These are phyloP conservation scores for Drosophila villosipedis DNA, from an alignment of 2,888 invertebrate species.

Conservation along the genomic window DNA sequence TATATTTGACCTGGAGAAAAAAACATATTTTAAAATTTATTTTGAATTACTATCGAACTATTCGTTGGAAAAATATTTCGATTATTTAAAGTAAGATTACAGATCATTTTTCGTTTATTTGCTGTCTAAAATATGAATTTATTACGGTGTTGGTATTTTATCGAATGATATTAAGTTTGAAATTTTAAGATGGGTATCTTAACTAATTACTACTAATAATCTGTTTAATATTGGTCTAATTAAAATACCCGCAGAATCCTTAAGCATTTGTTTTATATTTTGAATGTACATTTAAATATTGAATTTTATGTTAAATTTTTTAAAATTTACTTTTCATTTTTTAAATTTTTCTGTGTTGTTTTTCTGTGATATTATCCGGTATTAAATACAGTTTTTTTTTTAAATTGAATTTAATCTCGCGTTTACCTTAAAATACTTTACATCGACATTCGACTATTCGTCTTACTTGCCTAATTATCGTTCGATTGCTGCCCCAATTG, in stretches of 20 bases:
- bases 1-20: too few relatives aligned
- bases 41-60: background rate
- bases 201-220: background rate
- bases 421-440: background rate
- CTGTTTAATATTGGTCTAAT: background rate
- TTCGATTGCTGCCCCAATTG: conserved; percentile 2
- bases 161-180: background rate
- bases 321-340: background rate
- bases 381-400: background rate
- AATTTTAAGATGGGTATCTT: background rate
- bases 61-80: background rate
- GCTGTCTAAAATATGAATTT: background rate
- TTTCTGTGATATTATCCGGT: background rate
- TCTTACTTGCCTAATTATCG: background rate
- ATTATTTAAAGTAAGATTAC: background rate
- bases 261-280: background rate
- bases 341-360: background rate
- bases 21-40: too few relatives aligned
- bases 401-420: too few relatives aligned
- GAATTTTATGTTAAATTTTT: background rate
- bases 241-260: background rate
- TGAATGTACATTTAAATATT: background rate
- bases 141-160: background rate
- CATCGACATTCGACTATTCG: background rate
- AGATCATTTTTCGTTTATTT: background rate